phyloP scores from a whole-genome alignment of 2,888 invertebrate species.

The Uropetala carovei region DNA sequence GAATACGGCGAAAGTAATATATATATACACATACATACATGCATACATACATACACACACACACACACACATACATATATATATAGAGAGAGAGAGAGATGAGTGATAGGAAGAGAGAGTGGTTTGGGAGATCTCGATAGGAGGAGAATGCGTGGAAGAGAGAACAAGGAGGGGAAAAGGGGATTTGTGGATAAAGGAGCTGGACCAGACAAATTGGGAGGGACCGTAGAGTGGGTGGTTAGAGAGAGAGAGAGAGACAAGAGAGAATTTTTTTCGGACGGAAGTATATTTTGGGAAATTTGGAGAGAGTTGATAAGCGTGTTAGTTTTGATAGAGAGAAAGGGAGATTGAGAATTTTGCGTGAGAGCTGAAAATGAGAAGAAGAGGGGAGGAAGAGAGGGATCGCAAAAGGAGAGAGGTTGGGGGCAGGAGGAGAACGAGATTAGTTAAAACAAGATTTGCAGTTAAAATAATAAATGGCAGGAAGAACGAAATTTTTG shows the following conservation, averaged over 20 bases:
- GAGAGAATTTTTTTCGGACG: neutral
- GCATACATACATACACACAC: too few species aligned
- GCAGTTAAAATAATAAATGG: too few species aligned
- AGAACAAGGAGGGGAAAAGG: neutral
- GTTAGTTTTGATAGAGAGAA: neutral
- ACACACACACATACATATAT: too few species aligned
- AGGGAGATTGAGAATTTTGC: too few species aligned
- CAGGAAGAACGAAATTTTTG: too few species aligned
- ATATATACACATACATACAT: too few species aligned
- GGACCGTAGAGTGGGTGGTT: neutral
- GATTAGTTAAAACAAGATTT: too few species aligned
- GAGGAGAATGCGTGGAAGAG: neutral
- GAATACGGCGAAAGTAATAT: neutral
- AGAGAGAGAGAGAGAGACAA: neutral
- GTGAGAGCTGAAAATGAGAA: too few species aligned
- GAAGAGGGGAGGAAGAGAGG: too few species aligned
- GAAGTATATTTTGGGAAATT: neutral
- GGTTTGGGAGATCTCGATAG: neutral
- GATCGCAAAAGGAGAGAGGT: too few species aligned
- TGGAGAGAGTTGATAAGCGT: neutral
- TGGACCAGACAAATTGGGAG: constrained; percentile 16
- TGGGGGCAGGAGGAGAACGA: too few species aligned
- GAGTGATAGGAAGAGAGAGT: neutral
- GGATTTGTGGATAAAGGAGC: constrained; percentile 6
- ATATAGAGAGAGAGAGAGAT: too few species aligned